Evolutionary conservation across 2,113 vertebrate species (phyloP).

Genomic region (Toxotes chatareus): DNA sequence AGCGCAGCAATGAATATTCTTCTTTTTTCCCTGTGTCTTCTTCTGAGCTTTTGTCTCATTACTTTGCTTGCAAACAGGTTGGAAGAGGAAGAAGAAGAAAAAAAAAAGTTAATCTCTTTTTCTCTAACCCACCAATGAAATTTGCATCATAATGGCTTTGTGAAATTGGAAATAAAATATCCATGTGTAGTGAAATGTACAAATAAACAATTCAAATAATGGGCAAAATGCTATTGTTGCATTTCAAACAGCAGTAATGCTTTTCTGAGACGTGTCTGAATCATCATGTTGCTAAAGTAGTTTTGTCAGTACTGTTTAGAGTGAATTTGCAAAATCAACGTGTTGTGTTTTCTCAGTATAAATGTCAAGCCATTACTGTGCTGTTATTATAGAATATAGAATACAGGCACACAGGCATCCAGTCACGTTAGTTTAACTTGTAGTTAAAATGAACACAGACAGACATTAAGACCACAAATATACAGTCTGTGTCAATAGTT

Average conservation of each 20-base stretch:
- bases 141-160: conserved; percentile 39
- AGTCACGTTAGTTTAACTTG: background rate
- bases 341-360: background rate
- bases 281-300: background rate
- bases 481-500: too few relatives aligned
- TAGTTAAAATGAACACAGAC: too few relatives aligned
- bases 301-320: background rate
- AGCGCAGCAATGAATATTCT: conserved; percentile 24
- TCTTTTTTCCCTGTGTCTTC: background rate
- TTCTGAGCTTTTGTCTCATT: conserved; percentile 36
- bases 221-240: background rate
- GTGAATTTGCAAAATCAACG: background rate
- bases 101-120: conserved; percentile 32
- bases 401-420: background rate
- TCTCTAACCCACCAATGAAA: conserved; percentile 3
- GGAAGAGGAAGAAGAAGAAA: conserved; percentile 27
- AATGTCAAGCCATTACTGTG: background rate
- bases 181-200: background rate
- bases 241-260: conserved; percentile 7
- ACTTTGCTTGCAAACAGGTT: conserved; percentile 41
- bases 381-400: background rate
- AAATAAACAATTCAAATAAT: conserved; percentile 12
- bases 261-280: conserved; percentile 6
- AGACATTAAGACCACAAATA: too few relatives aligned
- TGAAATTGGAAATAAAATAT: conserved; percentile 37